Conservation (phyloP, 2,888 invertebrate genomes). For the Oxystoma pomonae region DNA sequence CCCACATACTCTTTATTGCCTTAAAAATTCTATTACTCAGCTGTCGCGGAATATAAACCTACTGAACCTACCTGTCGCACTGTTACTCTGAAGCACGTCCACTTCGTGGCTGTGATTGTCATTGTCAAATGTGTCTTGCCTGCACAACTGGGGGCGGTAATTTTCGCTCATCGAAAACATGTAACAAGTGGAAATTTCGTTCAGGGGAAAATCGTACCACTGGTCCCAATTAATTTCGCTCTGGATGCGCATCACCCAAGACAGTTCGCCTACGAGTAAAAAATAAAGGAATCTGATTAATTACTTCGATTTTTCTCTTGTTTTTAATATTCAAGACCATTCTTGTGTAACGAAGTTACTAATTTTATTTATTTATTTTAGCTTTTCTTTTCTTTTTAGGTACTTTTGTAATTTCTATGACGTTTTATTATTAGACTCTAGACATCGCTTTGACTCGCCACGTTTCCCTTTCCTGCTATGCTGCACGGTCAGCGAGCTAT, state of each 20-base stretch:
- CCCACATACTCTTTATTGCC: no score
- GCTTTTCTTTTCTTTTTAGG: no score
- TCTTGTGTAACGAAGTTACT: no score
- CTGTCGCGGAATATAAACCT: no score
- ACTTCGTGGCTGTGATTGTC: conserved; percentile 23
- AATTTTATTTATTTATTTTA: no score
- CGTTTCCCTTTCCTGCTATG: no score
- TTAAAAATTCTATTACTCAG: no score
- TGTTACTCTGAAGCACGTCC: conserved; percentile 11
- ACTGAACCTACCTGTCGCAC: conserved; percentile 7
- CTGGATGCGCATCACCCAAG: conserved; percentile 91
- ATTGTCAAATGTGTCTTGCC: conserved; percentile 28
- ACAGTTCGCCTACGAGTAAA: conserved; percentile 68
- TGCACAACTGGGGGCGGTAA: conserved; percentile 25
- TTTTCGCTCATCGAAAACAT: conserved; percentile 51
- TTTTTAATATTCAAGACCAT: background rate
- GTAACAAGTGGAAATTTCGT: conserved; percentile 72
- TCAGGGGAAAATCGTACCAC: conserved; percentile 57
- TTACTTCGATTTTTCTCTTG: background rate
- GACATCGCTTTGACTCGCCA: no score
- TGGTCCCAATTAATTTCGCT: conserved; percentile 66
- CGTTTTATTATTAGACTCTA: no score
- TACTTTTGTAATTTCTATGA: no score
- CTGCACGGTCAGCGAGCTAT: no score
- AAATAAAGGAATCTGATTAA: background rate